Percentiles rank a stretch among this genome's conserved stretches.
Evolutionary conservation across 2,113 vertebrate species (phyloP).

Genomic region (Carollia perspicillata): DNA sequence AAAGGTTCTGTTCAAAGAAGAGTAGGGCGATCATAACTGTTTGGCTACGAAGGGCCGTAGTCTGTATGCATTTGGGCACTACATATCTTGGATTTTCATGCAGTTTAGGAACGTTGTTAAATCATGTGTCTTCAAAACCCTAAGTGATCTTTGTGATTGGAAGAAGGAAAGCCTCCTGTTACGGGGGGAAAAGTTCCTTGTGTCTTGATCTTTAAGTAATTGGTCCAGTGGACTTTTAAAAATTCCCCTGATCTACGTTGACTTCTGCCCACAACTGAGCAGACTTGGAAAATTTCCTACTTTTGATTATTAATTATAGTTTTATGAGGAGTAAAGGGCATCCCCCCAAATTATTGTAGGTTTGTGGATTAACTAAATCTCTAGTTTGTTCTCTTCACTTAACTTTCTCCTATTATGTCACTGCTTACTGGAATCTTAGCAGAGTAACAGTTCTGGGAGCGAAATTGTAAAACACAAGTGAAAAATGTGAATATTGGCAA

Average conservation of each 20-base stretch:
- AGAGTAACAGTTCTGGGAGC: neutral
- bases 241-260: neutral
- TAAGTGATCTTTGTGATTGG: neutral
- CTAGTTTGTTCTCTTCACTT: conserved; percentile 2
- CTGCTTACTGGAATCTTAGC: neutral
- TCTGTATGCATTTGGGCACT: conserved; percentile 73
- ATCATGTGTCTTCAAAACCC: neutral
- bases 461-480: neutral
- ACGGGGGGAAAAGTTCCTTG: neutral
- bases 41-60: conserved; percentile 40
- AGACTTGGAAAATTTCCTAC: neutral
- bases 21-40: conserved; percentile 52
- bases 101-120: conserved; percentile 23
- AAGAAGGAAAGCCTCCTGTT: neutral
- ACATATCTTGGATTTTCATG: conserved; percentile 77
- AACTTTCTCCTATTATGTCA: neutral
- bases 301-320: conserved; percentile 10
- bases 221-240: neutral
- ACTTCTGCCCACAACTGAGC: neutral
- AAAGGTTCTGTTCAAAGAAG: conserved; percentile 31
- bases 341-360: neutral
- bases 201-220: neutral
- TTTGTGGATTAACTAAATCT: neutral
- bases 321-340: neutral
- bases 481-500: neutral